A percentile compares a stretch with the other conserved stretches of the same genome.
phyloP scores from a whole-genome alignment of 1,140 invertebrate genomes.

The Drosophila nebulosa region DNA sequence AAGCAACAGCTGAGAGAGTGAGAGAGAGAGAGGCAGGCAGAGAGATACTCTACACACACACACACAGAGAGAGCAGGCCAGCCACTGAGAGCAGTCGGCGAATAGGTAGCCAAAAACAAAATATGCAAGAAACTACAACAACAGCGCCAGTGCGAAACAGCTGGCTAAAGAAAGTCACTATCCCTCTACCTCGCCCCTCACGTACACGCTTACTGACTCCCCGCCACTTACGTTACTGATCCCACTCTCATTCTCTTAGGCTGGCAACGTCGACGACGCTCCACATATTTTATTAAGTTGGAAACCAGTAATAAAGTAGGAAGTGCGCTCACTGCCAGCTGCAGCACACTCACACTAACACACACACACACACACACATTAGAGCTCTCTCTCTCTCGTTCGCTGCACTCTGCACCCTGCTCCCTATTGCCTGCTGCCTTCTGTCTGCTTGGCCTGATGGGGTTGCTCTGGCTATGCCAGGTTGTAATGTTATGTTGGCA shows the following conservation, averaged over 20 bases:
- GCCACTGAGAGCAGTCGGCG: constrained; percentile 41
- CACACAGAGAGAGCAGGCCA: background rate
- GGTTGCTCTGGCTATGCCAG: constrained; percentile 2
- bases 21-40: background rate
- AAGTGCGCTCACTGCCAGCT: constrained; percentile 59
- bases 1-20: constrained; percentile 45
- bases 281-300: constrained; percentile 72
- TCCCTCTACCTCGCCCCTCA: background rate
- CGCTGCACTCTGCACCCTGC: constrained; percentile 7
- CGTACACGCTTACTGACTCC: background rate
- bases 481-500: constrained; percentile 27
- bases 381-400: constrained; percentile 7
- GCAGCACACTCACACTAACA: constrained; percentile 29
- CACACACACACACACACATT: constrained; percentile 16
- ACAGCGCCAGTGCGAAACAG: constrained; percentile 36
- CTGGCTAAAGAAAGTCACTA: constrained; percentile 37
- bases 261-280: constrained; percentile 49
- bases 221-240: constrained; percentile 46
- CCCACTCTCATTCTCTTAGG: constrained; percentile 34
- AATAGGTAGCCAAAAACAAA: constrained; percentile 39
- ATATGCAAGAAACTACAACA: constrained; percentile 18
- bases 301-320: constrained; percentile 73
- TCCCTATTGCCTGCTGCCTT: background rate
- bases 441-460: background rate
- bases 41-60: background rate